Evolutionary conservation across 2,113 vertebrate genomes (phyloP), one percentile per base, ranked within the genome.

Genomic region (Aldabrachelys gigantea): DNA sequence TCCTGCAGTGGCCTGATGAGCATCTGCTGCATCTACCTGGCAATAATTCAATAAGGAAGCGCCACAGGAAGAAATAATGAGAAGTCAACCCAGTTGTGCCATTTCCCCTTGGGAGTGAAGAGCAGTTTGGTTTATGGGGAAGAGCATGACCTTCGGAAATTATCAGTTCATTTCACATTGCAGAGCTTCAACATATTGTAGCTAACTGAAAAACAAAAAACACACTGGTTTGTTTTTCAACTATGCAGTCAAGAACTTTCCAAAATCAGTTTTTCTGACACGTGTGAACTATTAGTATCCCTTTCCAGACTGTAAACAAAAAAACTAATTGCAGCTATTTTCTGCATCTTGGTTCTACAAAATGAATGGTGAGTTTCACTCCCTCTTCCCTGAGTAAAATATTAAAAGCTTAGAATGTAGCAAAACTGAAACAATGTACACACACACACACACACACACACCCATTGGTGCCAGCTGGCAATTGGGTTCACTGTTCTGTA

Each of bases 21-120:
- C 99, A 99, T 99, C 98, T 99, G 99, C 98, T 97, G 93, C 96
- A 97, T 98, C 98, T 98, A 98, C 98, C 98, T 98, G 98, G 98
- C 97, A 98, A 98, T 99, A 99, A 99, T 98, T 99, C 98, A 99
- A 99, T 99, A 98, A 99, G 97, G 97, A 97, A 54, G 89, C 95
- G 2, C 98, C 96, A 97, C 95, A 96, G 98, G 98, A 98, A 95
- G 97, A 97, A 97, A 97, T 98, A 98, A 99, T 98, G 97, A 98
- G 97, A 98, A 94, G 96, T 96, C 97, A 97, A 96, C 94, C 98
- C 98, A 98, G 98, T 98, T 97, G 96, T 97, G 95, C 96, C 97
- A 95, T 94, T 96, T 96, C 89, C 96, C 97, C 97, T 88, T 91
- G 96, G 98, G 98, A 97, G 96, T 97, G 96, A 94, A 97, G 93